phyloP scores from a whole-genome alignment of 37 sponge, comb jelly and placozoan species.

The Crambe crambe region DNA sequence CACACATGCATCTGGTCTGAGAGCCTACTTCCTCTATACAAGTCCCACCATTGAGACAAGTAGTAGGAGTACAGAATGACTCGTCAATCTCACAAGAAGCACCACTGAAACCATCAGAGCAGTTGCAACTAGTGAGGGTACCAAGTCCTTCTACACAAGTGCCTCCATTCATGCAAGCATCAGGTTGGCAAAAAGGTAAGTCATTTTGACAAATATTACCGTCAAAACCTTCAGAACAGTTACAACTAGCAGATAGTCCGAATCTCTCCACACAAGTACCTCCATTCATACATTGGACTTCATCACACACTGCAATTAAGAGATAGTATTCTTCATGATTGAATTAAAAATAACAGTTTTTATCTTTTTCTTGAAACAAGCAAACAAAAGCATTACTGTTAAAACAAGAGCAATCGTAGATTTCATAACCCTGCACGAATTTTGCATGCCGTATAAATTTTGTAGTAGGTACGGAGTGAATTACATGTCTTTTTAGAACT shows the following conservation, averaged over 20 bases:
- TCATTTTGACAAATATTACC: conserved; percentile 35
- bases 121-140: conserved; percentile 30
- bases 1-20: conserved; percentile 37
- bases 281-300: conserved; percentile 27
- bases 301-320: conserved; percentile 40
- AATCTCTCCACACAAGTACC: conserved; percentile 24
- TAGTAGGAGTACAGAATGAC: background rate
- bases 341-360: no score
- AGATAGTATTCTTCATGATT: no score
- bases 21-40: conserved; percentile 42
- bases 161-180: conserved; percentile 53
- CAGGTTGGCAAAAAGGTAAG: conserved; percentile 23
- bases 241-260: conserved; percentile 16
- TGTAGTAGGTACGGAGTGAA: conserved; percentile 64
- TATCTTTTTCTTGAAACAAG: no score
- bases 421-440: conserved; percentile 16
- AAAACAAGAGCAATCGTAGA: conserved; percentile 1
- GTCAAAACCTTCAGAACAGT: conserved; percentile 37
- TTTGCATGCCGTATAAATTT: background rate
- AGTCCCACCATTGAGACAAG: conserved; percentile 61
- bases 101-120: conserved; percentile 42
- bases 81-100: conserved; percentile 1
- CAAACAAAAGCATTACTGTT: no score
- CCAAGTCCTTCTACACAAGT: conserved; percentile 16
- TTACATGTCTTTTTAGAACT: no score